Percentiles rank a stretch among this genome's conserved stretches.
phyloP scores from a whole-genome alignment of 2,797 vertebrate genomes.

The Danio tinwini region DNA sequence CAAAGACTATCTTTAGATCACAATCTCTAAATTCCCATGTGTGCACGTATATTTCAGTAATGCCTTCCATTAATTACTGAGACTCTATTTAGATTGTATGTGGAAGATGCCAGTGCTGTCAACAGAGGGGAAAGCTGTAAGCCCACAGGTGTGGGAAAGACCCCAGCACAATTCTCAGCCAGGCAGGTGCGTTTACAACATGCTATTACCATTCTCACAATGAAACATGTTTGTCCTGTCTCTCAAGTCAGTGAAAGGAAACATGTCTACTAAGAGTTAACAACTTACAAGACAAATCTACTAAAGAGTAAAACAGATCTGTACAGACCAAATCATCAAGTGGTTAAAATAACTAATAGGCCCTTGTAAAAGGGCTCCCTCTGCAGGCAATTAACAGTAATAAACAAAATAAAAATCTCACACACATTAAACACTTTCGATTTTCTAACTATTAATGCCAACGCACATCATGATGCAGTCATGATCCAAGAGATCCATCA shows the following conservation, averaged over 20 bases:
- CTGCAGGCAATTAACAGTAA: slow-evolving; percentile 64
- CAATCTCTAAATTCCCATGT: slow-evolving; percentile 7
- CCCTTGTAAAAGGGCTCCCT: slow-evolving; percentile 68
- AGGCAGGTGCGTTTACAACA: slow-evolving; percentile 18
- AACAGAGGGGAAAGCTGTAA: slow-evolving; percentile 10
- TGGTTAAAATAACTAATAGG: slow-evolving; percentile 42
- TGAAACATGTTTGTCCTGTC: background rate
- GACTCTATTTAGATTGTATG: slow-evolving; percentile 17
- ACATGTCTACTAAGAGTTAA: background rate
- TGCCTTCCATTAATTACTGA: slow-evolving; percentile 11
- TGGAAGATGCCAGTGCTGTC: slow-evolving; percentile 7
- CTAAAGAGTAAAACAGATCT: background rate
- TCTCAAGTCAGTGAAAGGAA: background rate
- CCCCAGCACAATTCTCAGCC: slow-evolving; percentile 17
- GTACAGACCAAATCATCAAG: slow-evolving; percentile 36
- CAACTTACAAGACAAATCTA: background rate
- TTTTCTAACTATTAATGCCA: background rate
- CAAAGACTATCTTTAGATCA: slow-evolving; percentile 10
- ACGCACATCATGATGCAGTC: background rate
- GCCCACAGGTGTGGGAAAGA: slow-evolving; percentile 46
- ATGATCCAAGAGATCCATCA: background rate
- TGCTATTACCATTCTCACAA: slow-evolving; percentile 13
- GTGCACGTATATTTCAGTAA: slow-evolving; percentile 10
- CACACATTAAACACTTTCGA: background rate
- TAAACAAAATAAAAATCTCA: slow-evolving; percentile 18